Evolutionary conservation across 2,113 vertebrate species (phyloP), one percentile per base, ranked within the genome.

Genomic region (Xyliphius kryptos): DNA sequence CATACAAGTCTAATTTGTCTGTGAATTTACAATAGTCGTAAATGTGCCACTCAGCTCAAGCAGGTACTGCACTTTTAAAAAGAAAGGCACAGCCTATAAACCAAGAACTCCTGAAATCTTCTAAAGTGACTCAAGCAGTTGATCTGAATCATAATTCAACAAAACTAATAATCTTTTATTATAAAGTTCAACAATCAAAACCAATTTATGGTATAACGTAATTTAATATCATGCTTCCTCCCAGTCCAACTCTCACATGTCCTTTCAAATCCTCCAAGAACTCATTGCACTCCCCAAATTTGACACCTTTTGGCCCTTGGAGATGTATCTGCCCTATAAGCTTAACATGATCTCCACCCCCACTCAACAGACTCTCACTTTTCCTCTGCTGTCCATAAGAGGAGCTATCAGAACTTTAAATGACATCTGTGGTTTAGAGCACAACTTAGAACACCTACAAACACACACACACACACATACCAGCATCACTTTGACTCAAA

Each of bases 341-440:
- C 16, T 47, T 17, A 17, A 55, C 32, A 21, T 32, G 19, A 15
- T 37, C 50, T 11, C 61, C 22, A 11, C 56, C 15, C 5, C 5
- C n/a, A 52, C 20, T 51, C 37, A 13, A 20, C 13, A 47, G 43
- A 16, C 44, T 44, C 57, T 60, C n/a, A 19, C 46, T 51, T 49
- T 3, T 32, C 19, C 16, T 43, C 37, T 20, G 41, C 16, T 36
- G 37, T 69, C 20, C 40, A 49, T 38, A 49, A 61, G 41, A 56
- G 51, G 8, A 58, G 60, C 59, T 37, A 36, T 46, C 47, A 46
- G 54, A 52, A 63, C 66, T 68, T 68, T 62, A 56, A 56, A 62
- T 11, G 12, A 68, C 44, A 44, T 69, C 38, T 2, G 2, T 57
- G 19, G 55, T 44, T 20, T 19, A 32, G 40, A 47, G 41, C 21